These are phyloP conservation scores for Notarius quadriscutis DNA, from an alignment of 2,113 vertebrate genomes.

Conservation along the genomic window DNA sequence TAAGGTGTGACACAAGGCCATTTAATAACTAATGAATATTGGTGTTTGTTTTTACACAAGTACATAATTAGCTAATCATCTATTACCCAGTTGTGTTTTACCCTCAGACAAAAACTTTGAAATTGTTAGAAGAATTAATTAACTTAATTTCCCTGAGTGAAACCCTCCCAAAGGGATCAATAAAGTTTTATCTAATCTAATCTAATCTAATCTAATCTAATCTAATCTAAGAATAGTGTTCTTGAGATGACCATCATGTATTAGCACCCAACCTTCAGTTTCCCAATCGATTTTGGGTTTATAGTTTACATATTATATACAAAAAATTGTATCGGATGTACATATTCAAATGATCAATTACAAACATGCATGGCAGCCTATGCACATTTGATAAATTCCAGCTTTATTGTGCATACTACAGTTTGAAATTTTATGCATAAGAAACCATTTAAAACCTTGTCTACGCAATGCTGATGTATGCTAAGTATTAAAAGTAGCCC, in stretches of 20 bases:
- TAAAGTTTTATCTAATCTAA: no score
- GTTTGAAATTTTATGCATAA: background rate
- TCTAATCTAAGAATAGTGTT: background rate
- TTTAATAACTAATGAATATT: background rate
- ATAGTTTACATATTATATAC: background rate
- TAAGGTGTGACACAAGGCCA: background rate
- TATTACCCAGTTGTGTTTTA: background rate
- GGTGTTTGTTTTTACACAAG: background rate
- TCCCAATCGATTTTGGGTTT: background rate
- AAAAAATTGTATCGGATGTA: background rate
- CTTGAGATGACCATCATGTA: background rate
- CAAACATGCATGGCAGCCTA: background rate
- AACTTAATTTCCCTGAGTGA: no score
- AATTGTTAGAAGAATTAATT: background rate
- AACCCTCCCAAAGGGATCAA: no score
- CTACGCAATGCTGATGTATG: background rate
- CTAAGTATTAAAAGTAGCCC: background rate
- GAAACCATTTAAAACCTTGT: background rate
- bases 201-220: no score
- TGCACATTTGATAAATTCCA: background rate
- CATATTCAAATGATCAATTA: background rate
- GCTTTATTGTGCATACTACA: background rate
- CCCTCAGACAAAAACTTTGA: background rate
- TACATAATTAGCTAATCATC: constrained; percentile 7
- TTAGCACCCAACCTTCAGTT: background rate